Conservation (phyloP, 2,113 vertebrate species). For the Orientallactaga bullata region DNA sequence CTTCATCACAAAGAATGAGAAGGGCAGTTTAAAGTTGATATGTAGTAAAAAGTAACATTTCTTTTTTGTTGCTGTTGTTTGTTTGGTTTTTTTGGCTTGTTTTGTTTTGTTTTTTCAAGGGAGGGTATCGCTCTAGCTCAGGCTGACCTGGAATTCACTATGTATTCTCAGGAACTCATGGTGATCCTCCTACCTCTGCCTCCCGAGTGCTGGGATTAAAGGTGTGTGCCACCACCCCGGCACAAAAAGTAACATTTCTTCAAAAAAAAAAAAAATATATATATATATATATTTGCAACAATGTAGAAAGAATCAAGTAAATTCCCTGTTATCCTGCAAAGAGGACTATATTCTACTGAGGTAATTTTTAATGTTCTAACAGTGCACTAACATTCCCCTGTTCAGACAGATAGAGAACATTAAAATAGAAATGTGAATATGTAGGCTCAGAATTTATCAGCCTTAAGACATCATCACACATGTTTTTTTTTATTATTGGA, state of each 20-base stretch:
- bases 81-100: too few species aligned
- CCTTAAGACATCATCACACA: conserved; percentile 67
- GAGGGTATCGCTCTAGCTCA: too few species aligned
- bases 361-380: conserved; percentile 56
- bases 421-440: conserved; percentile 78
- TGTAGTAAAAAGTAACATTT: conserved; percentile 65
- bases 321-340: conserved; percentile 68
- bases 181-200: too few species aligned
- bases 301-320: conserved; percentile 54
- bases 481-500: conserved; percentile 75
- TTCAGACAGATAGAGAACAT: conserved; percentile 62
- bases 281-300: conserved; percentile 69
- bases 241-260: conserved; percentile 57
- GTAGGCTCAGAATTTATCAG: conserved; percentile 59
- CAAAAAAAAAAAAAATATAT: too few species aligned
- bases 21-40: conserved; percentile 7
- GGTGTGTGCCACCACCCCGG: too few species aligned
- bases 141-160: too few species aligned
- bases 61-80: background rate
- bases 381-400: conserved; percentile 58
- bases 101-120: too few species aligned
- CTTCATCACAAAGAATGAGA: background rate
- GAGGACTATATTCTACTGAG: conserved; percentile 59
- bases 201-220: too few species aligned
- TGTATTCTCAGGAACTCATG: too few species aligned